Evolutionary conservation across 2,888 invertebrate genomes (phyloP).

Genomic region (Masnerella sp.): DNA sequence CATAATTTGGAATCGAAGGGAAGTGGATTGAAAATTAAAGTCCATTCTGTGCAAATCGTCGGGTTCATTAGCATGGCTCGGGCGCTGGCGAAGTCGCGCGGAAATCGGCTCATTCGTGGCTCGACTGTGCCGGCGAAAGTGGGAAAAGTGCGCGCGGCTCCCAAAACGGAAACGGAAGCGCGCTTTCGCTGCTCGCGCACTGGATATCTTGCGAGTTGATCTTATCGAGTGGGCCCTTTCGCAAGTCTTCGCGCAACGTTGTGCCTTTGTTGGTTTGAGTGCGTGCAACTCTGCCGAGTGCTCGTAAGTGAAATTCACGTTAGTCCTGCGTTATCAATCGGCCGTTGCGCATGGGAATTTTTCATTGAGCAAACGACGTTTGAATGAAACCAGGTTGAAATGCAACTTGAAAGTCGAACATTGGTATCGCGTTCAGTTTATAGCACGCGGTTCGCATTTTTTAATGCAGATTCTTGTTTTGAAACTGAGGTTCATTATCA

Average conservation of each 20-base stretch:
- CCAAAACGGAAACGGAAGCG: slow-evolving; percentile 45
- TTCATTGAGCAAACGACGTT: slow-evolving; percentile 3
- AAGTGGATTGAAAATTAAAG: slow-evolving; percentile 29
- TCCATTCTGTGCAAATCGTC: slow-evolving; percentile 65
- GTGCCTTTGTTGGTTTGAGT: not conserved
- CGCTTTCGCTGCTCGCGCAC: slow-evolving; percentile 36
- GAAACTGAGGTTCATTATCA: too few species aligned
- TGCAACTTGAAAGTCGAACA: too few species aligned
- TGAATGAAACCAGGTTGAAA: slow-evolving; percentile 19
- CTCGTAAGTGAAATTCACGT: slow-evolving; percentile 18
- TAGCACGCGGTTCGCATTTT: too few species aligned
- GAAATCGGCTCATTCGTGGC: slow-evolving; percentile 11
- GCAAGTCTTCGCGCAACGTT: slow-evolving; percentile 9
- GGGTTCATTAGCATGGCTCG: slow-evolving; percentile 34
- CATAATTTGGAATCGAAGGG: slow-evolving; percentile 27
- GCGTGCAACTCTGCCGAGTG: too few species aligned
- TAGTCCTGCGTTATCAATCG: slow-evolving; percentile 17
- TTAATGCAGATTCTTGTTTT: too few species aligned
- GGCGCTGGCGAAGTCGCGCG: too few species aligned
- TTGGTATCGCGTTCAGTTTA: too few species aligned
- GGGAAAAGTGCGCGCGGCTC: slow-evolving; percentile 20
- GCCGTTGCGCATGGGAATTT: slow-evolving; percentile 12
- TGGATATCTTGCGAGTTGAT: slow-evolving; percentile 20
- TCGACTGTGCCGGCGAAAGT: slow-evolving; percentile 23
- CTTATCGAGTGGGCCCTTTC: slow-evolving; percentile 19